Base-by-base conservation (phyloP, 2,888 invertebrate species). In the Vanessa cardui region DNA sequence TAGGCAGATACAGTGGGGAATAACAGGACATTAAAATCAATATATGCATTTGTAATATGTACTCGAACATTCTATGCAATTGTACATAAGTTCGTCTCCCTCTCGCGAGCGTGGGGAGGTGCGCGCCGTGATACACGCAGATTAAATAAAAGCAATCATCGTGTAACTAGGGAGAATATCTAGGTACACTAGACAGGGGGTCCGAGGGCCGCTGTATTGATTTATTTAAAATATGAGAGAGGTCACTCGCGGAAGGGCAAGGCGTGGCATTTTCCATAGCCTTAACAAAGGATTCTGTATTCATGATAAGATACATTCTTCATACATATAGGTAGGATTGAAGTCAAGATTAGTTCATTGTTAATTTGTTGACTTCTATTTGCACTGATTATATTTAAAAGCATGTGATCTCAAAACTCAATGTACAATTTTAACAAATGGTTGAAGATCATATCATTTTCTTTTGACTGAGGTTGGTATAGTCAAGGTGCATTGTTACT, bases 71-170 rank as follows among this genome's bases (percentile, higher is more conserved):
- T 45, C 56, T 52, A 64, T 67, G 61, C 67, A 64, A 12, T n/a
- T 64, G 44, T 50, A 54, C 39, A 64, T 67, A 64, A 47, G 31
- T 54, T 45, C 8, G 21, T 68, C 64, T 68, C 67, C 58, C 18
- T 64, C 62, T 45, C 0, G 6, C 62, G 20, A 31, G 58, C 39
- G 18, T 33, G 46, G 66, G 58, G 61, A 21, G 62, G 12, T 67
- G 67, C 67, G 63, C 58, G 21, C 3, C 16, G 56, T 49, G 31
- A 58, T n/a, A 31, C 15, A 59, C 63, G 64, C 64, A 61, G 26
- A 33, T 61, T 26, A 50, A 58, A 52, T 45, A 63, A 59, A 58
- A 39, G 16, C 44, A 64, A 64, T 56, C 60, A 60, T 2, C 20
- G 7, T 39, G 58, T 58, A 39, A 7, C 46, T 49, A 54, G 52